These are phyloP conservation scores for Campoplex nolae DNA, from an alignment of 2,888 invertebrate genomes.

Conservation along the genomic window DNA sequence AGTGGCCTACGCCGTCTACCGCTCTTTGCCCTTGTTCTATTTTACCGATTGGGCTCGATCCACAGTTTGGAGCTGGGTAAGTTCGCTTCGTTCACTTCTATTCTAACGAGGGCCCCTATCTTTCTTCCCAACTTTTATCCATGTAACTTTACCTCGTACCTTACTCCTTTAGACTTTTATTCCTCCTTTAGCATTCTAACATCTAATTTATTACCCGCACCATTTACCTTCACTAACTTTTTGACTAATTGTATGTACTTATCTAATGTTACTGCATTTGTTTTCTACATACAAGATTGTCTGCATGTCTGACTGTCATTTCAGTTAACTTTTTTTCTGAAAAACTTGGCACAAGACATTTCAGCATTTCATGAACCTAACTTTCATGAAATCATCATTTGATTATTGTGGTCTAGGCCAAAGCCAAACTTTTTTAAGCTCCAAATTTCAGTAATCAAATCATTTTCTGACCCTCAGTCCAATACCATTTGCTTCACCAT, in stretches of 20 bases:
- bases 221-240: slow-evolving; percentile 7
- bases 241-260: not conserved
- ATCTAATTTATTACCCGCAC: slow-evolving; percentile 14
- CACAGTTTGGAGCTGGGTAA: slow-evolving; percentile 79
- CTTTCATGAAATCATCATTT: not conserved
- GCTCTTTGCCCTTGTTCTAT: slow-evolving; percentile 75
- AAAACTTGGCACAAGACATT: not conserved
- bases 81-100: slow-evolving; percentile 58
- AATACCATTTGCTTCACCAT: not conserved
- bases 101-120: not conserved
- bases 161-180: not conserved
- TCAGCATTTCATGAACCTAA: not conserved
- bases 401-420: not conserved
- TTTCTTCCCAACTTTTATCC: not conserved
- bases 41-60: slow-evolving; percentile 75
- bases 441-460: not conserved
- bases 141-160: not conserved
- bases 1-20: slow-evolving; percentile 77
- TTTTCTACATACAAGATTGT: not conserved
- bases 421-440: not conserved
- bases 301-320: not conserved
- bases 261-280: not conserved
- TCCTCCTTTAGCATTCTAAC: not conserved
- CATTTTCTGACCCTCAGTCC: not conserved
- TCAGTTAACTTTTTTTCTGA: not conserved